phyloP scores from a whole-genome alignment of 2,888 invertebrate species.

The Cantharis nigra region DNA sequence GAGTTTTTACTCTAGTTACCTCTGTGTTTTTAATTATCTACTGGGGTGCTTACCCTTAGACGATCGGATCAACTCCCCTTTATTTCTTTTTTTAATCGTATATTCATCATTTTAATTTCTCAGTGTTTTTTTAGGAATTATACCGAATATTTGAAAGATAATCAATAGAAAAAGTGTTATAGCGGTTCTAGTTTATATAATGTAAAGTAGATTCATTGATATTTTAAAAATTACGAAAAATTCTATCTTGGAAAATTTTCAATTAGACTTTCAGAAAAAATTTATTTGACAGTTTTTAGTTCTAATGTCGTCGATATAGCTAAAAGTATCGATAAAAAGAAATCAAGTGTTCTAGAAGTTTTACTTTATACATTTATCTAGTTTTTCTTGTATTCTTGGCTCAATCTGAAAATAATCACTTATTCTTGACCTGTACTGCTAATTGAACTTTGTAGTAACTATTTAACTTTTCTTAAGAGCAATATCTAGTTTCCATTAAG shows the following conservation, averaged over 20 bases:
- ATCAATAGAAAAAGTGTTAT: background rate
- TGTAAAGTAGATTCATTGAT: background rate
- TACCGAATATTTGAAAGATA: background rate
- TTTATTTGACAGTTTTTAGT: too few relatives aligned
- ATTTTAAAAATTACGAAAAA: background rate
- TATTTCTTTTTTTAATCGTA: background rate
- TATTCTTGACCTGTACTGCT: too few relatives aligned
- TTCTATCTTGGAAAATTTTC: background rate
- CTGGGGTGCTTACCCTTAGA: background rate
- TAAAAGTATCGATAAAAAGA: too few relatives aligned
- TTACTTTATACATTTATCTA: too few relatives aligned
- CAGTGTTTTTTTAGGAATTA: background rate
- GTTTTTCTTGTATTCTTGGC: too few relatives aligned
- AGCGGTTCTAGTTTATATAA: background rate
- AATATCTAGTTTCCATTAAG: too few relatives aligned
- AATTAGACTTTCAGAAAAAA: background rate
- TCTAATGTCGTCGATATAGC: too few relatives aligned
- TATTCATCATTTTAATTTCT: background rate
- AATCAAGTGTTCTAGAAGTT: too few relatives aligned
- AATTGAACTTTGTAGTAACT: too few relatives aligned
- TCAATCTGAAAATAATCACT: too few relatives aligned
- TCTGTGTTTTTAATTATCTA: background rate
- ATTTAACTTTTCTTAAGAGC: too few relatives aligned
- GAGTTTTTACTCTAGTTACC: background rate
- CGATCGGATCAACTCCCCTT: background rate